A percentile compares a stretch with the other conserved stretches of the same genome.
Conservation (phyloP, 2,113 vertebrate species). For the Anhinga anhinga region DNA sequence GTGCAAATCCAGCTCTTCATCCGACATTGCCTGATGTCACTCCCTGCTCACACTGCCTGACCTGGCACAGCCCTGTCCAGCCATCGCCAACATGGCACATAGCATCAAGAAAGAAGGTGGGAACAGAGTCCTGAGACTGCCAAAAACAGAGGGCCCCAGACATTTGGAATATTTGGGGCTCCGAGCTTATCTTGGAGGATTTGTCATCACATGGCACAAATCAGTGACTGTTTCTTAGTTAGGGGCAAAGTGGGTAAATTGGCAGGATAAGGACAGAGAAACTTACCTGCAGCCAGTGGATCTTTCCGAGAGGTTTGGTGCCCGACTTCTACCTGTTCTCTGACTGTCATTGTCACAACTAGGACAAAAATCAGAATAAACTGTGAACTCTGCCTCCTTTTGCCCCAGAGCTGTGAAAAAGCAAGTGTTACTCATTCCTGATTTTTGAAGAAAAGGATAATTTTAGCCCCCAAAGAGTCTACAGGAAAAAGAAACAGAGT, state of each 20-base stretch:
- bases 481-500: not conserved
- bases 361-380: not conserved
- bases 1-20: not conserved
- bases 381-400: not conserved
- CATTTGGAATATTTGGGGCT: not conserved
- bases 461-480: not conserved
- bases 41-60: not conserved
- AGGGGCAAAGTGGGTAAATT: not conserved
- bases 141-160: not conserved
- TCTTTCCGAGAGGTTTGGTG: not conserved
- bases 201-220: not conserved
- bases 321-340: not conserved
- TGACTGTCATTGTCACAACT: not conserved
- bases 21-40: fast-evolving
- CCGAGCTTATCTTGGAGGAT: not conserved
- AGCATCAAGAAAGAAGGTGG: not conserved
- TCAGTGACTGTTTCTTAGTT: not conserved
- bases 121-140: not conserved
- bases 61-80: not conserved
- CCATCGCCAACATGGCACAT: not conserved
- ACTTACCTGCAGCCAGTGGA: not conserved
- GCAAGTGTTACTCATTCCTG: not conserved
- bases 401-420: not conserved
- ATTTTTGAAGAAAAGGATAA: not conserved
- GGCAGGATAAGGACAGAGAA: not conserved